Evolutionary conservation across 2,888 invertebrate genomes (phyloP).

Genomic region (Agriopis aurantiaria): DNA sequence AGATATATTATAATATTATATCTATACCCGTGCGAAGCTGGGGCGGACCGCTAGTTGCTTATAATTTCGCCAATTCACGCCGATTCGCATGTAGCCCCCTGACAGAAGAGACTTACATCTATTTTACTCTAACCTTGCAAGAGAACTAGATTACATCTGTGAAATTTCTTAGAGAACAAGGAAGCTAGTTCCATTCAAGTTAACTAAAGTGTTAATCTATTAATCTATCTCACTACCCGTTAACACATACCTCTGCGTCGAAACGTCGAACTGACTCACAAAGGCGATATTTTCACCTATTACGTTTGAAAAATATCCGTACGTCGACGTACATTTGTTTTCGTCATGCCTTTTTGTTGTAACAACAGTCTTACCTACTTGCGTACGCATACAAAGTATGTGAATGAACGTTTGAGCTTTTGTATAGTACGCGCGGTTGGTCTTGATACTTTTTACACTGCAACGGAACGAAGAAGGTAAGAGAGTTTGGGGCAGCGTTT

Average conservation of each 20-base stretch:
- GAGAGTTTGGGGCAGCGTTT: too few relatives aligned
- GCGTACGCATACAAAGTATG: constrained; percentile 59
- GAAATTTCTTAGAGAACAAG: too few relatives aligned
- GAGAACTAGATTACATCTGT: too few relatives aligned
- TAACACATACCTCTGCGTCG: constrained; percentile 4
- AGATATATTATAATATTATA: too few relatives aligned
- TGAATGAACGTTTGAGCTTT: constrained; percentile 66
- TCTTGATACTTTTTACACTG: constrained; percentile 58
- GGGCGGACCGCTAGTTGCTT: too few relatives aligned
- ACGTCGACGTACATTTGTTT: constrained; percentile 39
- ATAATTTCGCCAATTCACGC: too few relatives aligned
- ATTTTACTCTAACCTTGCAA: too few relatives aligned
- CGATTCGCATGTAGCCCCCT: too few relatives aligned
- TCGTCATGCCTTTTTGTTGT: constrained; percentile 62
- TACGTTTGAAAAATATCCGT: constrained; percentile 41
- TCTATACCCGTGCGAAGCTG: too few relatives aligned
- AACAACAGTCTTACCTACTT: constrained; percentile 41
- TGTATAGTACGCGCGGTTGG: constrained; percentile 37
- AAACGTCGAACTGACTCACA: constrained; percentile 26
- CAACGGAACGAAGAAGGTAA: too few relatives aligned
- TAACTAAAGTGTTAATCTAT: constrained; percentile 5
- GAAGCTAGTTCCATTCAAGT: too few relatives aligned
- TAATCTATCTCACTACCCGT: constrained; percentile 7
- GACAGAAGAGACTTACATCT: too few relatives aligned
- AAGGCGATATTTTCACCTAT: constrained; percentile 39